Evolutionary conservation across 2,797 vertebrate genomes (phyloP), one percentile per base, ranked within the genome.

Genomic region (Hypotaenidia okinawae): DNA sequence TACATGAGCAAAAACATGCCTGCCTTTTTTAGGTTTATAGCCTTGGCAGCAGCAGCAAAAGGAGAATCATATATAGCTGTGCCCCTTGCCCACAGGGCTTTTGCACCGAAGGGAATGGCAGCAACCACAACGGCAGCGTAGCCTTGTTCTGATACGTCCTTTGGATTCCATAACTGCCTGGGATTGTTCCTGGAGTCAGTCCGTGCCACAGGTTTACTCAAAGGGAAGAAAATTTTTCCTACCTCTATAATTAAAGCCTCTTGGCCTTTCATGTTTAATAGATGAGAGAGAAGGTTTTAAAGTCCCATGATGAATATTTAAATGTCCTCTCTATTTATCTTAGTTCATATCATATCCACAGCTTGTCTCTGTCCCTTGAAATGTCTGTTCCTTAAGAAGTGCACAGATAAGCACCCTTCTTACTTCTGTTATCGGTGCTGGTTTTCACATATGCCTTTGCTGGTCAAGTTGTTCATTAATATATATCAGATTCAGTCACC

Each of bases 301-400:
- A 92, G 63, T 54, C 67, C 75, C 32, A 62, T 68, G n/a, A 25
- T 51, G 11, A 24, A 22, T 79, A 86, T 43, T 51, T 77, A 68
- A 58, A 51, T 64, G 22, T 74, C 68, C 16, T 45, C 15, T 87
- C 49, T 89, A 32, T 17, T 61, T 94, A 27, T 83, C 77, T 96
- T 73, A 91, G 85, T 84, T 68, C 47, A 13, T 77, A 41, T 23
- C 39, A 63, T 67, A 94, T 70, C 47, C 57, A 88, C 75, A 76
- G 33, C 92, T 91, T 90, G 49, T 9, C 67, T 52, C 37, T 81
- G 16, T 93, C 58, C 82, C 80, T 94, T 87, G 77, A 96, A 96
- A 80, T 27, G 16, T n/a, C 17, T 78, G 5, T 54, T 55, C 19
- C 62, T 91, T 62, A 86, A 21, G 72, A 93, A 64, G 23, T n/a